A percentile compares a stretch with the other conserved stretches of the same genome.
phyloP scores from a whole-genome alignment of 2,113 vertebrate genomes.

The Maccullochella peelii region DNA sequence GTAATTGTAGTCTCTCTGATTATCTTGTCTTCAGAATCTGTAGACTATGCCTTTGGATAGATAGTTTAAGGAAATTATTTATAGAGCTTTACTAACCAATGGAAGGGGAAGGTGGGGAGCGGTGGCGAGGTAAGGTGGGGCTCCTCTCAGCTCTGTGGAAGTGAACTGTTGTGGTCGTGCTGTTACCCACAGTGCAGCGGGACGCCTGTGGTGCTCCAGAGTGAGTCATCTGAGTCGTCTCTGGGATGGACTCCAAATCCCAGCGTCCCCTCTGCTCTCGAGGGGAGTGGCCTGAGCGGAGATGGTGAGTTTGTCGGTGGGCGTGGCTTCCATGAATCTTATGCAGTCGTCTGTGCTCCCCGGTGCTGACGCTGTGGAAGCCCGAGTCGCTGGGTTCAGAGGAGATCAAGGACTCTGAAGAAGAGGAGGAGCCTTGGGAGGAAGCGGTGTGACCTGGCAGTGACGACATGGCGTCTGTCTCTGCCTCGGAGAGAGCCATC shows the following conservation, averaged over 20 bases:
- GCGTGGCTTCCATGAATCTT: conserved; percentile 69
- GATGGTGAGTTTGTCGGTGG: conserved; percentile 62
- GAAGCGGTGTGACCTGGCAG: conserved; percentile 75
- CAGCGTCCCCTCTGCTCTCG: conserved; percentile 79
- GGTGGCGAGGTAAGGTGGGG: conserved; percentile 71
- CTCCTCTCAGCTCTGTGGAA: conserved; percentile 79
- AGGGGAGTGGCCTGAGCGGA: conserved; percentile 67
- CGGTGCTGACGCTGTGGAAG: conserved; percentile 79
- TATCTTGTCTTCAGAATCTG: background rate
- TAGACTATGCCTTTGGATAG: background rate
- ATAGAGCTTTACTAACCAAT: conserved; percentile 43
- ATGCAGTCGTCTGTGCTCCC: conserved; percentile 74
- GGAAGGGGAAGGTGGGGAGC: conserved; percentile 50
- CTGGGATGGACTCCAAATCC: conserved; percentile 84
- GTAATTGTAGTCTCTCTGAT: background rate
- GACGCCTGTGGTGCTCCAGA: conserved; percentile 36
- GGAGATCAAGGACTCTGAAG: conserved; percentile 70
- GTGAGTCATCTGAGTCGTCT: conserved; percentile 64
- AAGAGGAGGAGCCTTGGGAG: conserved; percentile 68
- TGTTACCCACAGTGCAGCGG: conserved; percentile 76
- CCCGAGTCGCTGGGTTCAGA: conserved; percentile 78
- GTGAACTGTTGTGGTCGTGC: conserved; percentile 76
- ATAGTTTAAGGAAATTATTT: background rate
- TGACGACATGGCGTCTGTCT: conserved; percentile 72
- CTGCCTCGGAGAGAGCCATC: conserved; percentile 66